These are phyloP conservation scores for Mallotus villosus DNA, from an alignment of 2,797 vertebrate genomes.

Conservation along the genomic window DNA sequence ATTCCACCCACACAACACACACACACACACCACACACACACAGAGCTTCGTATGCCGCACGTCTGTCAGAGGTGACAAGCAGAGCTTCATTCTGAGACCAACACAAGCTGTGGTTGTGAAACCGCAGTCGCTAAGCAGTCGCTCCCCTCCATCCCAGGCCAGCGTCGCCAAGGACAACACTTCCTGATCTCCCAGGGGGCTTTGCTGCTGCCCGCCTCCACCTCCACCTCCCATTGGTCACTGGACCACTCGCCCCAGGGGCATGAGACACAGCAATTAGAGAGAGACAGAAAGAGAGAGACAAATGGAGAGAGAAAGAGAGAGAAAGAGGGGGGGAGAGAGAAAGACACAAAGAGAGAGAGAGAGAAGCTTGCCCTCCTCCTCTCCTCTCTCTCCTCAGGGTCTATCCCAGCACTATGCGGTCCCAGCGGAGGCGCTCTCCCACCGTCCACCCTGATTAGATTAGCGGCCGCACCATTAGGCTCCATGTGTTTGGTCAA, in stretches of 20 bases:
- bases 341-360: too few relatives aligned
- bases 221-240: constrained; percentile 32
- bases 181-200: constrained; percentile 39
- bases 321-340: too few relatives aligned
- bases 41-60: neutral
- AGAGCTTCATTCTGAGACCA: too few relatives aligned
- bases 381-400: constrained; percentile 30
- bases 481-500: constrained; percentile 48
- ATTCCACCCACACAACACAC: too few relatives aligned
- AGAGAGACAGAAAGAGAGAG: constrained; percentile 18
- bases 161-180: constrained; percentile 43
- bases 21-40: constrained; percentile 19
- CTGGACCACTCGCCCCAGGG: constrained; percentile 19
- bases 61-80: too few relatives aligned
- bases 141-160: constrained; percentile 29
- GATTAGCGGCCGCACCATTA: constrained; percentile 36
- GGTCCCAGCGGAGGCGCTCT: constrained; percentile 29
- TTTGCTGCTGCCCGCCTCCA: constrained; percentile 13
- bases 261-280: constrained; percentile 65
- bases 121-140: constrained; percentile 40
- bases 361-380: too few relatives aligned
- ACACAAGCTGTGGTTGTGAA: too few relatives aligned
- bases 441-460: constrained; percentile 18
- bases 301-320: too few relatives aligned
- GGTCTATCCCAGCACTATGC: constrained; percentile 14